Base-by-base conservation (phyloP, 2,888 invertebrate species). In the Heterodera filipjevi region DNA sequence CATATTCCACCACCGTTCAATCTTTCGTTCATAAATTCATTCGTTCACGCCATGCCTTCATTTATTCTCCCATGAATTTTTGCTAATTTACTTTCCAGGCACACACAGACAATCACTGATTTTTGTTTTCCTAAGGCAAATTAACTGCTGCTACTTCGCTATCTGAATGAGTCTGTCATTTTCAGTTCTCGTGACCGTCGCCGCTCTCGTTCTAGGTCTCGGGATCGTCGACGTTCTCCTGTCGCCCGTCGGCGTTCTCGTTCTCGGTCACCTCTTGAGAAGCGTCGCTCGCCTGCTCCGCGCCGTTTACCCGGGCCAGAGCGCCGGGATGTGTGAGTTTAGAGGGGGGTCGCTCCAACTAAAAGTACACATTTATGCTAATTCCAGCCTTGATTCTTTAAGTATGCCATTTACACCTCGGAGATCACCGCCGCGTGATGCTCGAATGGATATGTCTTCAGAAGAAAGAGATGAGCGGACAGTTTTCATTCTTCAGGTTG, bases 401-500 rank as follows among this genome's bases (percentile, higher is more conserved):
- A 85, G 85, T 46, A 89, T 89, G 89, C 89, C 89, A 10, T 89
- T 89, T 84, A 85, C 86, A 22, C 86, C 89, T 0, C 83, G 85
- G 49, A 81, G 82, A n/a, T 86, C 85, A 27, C 89, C 89, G 1
- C 89, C 89, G 59, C 85, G 83, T 70, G 76, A 77, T 53, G 87
- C 85, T 53, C 84, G 85, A 53, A 71, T 83, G 44, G 84, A 87
- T 71, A 79, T 98, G 78, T 95, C 96, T 71, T 95, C 97, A 0
- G 99, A 99, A 90, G 99, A 99, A 90, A 92, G 98, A 81, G 99
- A 99, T 92, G 94, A 96, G n/a, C 93, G 99, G 59, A 99, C 99
- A 70, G 95, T 99, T 8, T 98, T 99, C 90, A 96, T 96, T 89
- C 97, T 99, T 95, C 99, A 99, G 91, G 91, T 99, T 79, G 59